These are phyloP conservation scores for Drosophila takahashii DNA, from an alignment of 1,140 invertebrate species.

Conservation along the genomic window DNA sequence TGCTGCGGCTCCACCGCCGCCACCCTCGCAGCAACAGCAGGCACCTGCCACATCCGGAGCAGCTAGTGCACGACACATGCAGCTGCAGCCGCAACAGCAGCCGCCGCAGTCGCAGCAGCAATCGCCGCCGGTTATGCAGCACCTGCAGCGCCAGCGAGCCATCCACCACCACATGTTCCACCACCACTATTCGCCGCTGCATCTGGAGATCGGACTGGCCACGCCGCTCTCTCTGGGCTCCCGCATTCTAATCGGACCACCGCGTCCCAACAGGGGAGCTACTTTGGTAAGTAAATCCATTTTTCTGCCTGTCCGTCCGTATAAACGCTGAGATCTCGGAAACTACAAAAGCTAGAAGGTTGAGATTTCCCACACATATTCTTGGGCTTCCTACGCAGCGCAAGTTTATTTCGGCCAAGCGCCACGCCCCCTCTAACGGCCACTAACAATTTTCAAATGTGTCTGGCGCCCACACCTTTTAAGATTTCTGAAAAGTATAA, in stretches of 20 bases:
- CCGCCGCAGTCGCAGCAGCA: constrained; percentile 47
- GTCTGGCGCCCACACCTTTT: too few relatives aligned
- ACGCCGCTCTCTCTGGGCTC: constrained; percentile 65
- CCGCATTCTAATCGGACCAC: constrained; percentile 75
- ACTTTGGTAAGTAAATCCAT: constrained; percentile 69
- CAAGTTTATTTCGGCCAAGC: too few relatives aligned
- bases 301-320: too few relatives aligned
- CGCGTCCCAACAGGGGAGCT: constrained; percentile 78
- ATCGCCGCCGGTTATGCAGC: constrained; percentile 42
- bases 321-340: too few relatives aligned
- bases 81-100: constrained; percentile 31
- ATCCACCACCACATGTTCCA: constrained; percentile 89
- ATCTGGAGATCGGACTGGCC: constrained; percentile 86
- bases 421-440: too few relatives aligned
- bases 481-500: too few relatives aligned
- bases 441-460: too few relatives aligned
- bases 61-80: constrained; percentile 13
- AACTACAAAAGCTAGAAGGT: too few relatives aligned
- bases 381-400: too few relatives aligned
- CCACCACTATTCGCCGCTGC: constrained; percentile 87
- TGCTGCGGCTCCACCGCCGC: constrained; percentile 31
- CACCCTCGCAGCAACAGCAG: constrained; percentile 21
- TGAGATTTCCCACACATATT: too few relatives aligned
- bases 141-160: constrained; percentile 76
- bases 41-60: neutral